These are phyloP conservation scores for Babyrousa celebensis DNA, from an alignment of 2,797 vertebrate genomes.

Conservation along the genomic window DNA sequence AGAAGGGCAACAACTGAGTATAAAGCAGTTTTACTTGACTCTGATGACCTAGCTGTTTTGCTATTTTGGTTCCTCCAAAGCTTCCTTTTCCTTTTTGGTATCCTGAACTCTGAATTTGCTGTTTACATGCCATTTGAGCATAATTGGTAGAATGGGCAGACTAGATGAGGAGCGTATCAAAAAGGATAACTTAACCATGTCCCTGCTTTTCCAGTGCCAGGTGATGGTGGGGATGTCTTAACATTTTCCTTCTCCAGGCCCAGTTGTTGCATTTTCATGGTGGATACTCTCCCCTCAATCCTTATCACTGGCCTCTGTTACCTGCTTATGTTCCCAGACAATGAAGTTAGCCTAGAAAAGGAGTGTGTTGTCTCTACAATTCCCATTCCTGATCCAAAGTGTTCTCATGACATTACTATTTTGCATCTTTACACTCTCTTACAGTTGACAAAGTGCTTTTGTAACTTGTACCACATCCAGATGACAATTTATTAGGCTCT, in stretches of 20 bases:
- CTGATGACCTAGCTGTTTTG: background rate
- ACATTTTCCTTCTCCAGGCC: background rate
- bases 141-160: background rate
- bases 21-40: background rate
- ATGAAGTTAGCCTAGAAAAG: background rate
- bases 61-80: background rate
- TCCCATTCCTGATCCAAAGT: background rate
- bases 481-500: background rate
- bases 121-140: background rate
- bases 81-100: background rate
- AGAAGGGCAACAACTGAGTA: background rate
- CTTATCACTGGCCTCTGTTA: background rate
- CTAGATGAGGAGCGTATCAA: background rate
- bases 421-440: background rate
- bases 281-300: background rate
- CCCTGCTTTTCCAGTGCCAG: slow-evolving; percentile 5
- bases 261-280: background rate
- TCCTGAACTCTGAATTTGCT: background rate
- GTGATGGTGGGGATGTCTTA: background rate
- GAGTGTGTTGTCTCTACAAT: background rate
- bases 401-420: background rate
- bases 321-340: background rate
- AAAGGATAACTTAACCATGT: background rate
- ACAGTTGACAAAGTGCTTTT: background rate
- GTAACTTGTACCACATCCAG: background rate